Evolutionary conservation across 1,140 invertebrate species (phyloP), one percentile per base, ranked within the genome.

Genomic region (Macrocentrus cingulum): DNA sequence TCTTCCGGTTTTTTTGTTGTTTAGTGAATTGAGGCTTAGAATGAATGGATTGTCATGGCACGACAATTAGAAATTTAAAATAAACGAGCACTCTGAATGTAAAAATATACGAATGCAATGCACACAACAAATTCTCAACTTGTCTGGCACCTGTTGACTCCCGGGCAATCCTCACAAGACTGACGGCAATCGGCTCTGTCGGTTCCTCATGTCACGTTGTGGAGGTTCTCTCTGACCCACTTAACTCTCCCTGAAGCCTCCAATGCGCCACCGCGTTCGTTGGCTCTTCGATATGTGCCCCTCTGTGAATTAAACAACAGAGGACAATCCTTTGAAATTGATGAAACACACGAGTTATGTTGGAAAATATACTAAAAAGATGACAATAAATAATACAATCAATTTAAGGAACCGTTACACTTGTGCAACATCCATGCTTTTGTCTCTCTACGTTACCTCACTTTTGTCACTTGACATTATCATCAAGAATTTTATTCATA

Each of bases 81-180:
- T 15, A 8, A n/a, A n/a, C 20, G 5, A 15, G 22, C 42, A 20
- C 16, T 46, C 49, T 34, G 18, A 48, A 32, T 48, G 16, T 16
- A 46, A 16, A 56, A 49, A 36, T 34, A 29, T 15, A 34, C 41
- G 53, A 34, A 16, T 56, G n/a, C 11, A 15, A 45, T 3, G 34
- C 39, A 29, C 8, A n/a, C 19, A 37, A 13, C 29, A 22, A 37
- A 11, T 48, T 9, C 8, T 32, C 44, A 25, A 41, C 39, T 48
- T 56, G 54, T 56, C 49, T 39, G 52, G 64, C 75, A 80, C 78
- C 74, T 80, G 76, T 77, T 79, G 66, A 77, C 77, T 74, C 72
- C 72, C 70, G 73, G 76, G 70, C 76, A 74, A 76, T 73, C 75
- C 71, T 78, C 54, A 70, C 67, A 63, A 77, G 77, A 80, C 79